Evolutionary conservation across 53 echinoderm and acorn worm species (phyloP), one percentile per base, ranked within the genome.

Genomic region (Holothuria scabra): DNA sequence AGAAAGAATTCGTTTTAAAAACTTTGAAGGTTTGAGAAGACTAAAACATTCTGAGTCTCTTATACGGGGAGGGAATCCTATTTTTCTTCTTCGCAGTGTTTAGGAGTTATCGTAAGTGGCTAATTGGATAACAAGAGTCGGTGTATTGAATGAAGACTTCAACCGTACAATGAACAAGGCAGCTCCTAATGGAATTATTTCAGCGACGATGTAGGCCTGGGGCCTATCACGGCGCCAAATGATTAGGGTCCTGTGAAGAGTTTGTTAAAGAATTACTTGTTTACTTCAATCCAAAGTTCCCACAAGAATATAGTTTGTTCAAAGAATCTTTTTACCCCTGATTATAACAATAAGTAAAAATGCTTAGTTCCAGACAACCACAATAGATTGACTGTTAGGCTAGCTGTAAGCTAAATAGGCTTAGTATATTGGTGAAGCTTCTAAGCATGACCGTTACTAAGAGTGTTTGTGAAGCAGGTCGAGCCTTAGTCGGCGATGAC

Each of bases 61-160:
- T 52, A 14, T 14, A 52, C 5, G 10, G 14, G 16, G 16, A 52
- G 52, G 18, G 52, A 52, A 52, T 16, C 52, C 52, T 52, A 6
- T 52, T 52, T 52, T 52, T 3, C 41, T 41, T 52, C 52, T 52
- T 18, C 18, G 14, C 52, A 52, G 52, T 52, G 52, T 52, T 52
- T 52, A 1, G 52, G 52, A 65, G 65, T 29, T 29, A 29, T 22
- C 34, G 13, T 68, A 68, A 68, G 69, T 68, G 69, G 69, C 69
- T 68, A 68, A 68, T 68, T 68, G 69, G 69, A 68, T 68, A 68
- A 68, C 69, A 68, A 68, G 69, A 68, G 34, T 38, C n/a, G 41
- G 12, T 33, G 21, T 18, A n/a, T 12, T 68, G 38, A 68, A 35
- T 34, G 38, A 34, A n/a, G 52, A 35, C 33, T 29, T 68, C 69